Percentiles rank a stretch among this genome's conserved stretches.
These are phyloP conservation scores for Strigops habroptila DNA, from an alignment of 2,113 vertebrate species.

Conservation along the genomic window DNA sequence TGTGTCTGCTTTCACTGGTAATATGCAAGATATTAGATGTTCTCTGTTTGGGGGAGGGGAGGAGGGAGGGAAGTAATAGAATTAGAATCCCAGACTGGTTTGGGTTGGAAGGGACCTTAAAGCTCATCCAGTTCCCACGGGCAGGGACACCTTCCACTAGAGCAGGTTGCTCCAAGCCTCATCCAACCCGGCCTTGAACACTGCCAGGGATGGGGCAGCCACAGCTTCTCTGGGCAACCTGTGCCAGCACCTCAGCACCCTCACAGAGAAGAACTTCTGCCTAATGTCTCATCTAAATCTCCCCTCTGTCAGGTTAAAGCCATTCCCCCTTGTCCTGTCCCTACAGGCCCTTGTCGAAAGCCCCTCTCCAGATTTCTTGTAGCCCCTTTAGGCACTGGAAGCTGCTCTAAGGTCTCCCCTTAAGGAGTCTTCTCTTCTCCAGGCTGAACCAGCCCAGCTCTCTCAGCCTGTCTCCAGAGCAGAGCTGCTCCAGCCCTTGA, in stretches of 20 bases:
- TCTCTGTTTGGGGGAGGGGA: too few species aligned
- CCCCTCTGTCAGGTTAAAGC: too few species aligned
- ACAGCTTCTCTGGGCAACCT: too few species aligned
- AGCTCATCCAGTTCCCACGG: rapidly evolving
- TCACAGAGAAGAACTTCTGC: too few species aligned
- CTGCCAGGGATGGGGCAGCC: too few species aligned
- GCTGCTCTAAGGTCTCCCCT: neutral
- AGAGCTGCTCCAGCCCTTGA: neutral
- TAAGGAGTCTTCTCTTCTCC: neutral
- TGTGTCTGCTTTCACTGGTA: neutral
- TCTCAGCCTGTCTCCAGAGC: neutral
- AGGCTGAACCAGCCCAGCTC: neutral
- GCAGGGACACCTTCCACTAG: neutral
- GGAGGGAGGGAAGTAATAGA: neutral
- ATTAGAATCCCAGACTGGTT: neutral
- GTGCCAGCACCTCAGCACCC: too few species aligned
- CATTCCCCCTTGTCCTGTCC: too few species aligned
- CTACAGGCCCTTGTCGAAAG: neutral
- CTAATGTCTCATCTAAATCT: too few species aligned
- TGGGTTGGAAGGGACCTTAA: neutral
- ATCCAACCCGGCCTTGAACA: too few species aligned
- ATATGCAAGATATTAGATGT: neutral
- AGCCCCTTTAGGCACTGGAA: neutral
- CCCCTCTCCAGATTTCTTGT: neutral
- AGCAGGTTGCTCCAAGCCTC: too few species aligned